These are phyloP conservation scores for Terrapene triunguis DNA, from an alignment of 2,113 vertebrate species.

Conservation along the genomic window DNA sequence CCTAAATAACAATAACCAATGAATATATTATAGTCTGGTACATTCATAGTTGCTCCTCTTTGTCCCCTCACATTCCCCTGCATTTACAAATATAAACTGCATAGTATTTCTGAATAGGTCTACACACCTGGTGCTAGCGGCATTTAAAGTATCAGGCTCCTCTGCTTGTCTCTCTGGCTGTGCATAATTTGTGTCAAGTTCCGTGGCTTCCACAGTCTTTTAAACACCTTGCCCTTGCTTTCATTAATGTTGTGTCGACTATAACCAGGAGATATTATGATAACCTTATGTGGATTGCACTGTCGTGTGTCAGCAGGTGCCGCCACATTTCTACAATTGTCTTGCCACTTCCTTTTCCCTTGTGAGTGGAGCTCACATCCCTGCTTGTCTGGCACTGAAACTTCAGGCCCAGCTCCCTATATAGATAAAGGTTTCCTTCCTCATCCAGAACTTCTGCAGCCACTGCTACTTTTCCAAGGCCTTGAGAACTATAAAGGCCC, in stretches of 20 bases:
- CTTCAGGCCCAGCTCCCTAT: rapidly evolving
- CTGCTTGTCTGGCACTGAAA: not conserved
- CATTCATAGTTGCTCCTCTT: not conserved
- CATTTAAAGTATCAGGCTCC: not conserved
- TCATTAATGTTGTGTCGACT: not conserved
- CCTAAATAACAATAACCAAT: not conserved
- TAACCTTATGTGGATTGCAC: not conserved
- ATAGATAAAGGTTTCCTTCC: not conserved
- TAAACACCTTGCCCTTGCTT: not conserved
- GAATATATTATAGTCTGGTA: not conserved
- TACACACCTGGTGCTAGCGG: not conserved
- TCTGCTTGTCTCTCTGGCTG: not conserved
- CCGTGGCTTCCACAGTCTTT: not conserved
- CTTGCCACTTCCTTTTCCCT: not conserved
- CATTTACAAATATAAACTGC: not conserved
- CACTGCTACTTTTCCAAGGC: not conserved
- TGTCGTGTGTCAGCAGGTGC: not conserved
- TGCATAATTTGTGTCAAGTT: not conserved
- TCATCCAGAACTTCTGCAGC: not conserved
- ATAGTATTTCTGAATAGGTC: not conserved
- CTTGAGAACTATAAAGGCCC: not conserved
- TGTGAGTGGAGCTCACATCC: not conserved
- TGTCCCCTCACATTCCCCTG: not conserved
- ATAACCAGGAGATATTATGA: not conserved
- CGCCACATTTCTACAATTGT: not conserved